A percentile compares a stretch with the other conserved stretches of the same genome.
phyloP scores from a whole-genome alignment of 2,888 invertebrate species.

The Lasioglossum vierecki region DNA sequence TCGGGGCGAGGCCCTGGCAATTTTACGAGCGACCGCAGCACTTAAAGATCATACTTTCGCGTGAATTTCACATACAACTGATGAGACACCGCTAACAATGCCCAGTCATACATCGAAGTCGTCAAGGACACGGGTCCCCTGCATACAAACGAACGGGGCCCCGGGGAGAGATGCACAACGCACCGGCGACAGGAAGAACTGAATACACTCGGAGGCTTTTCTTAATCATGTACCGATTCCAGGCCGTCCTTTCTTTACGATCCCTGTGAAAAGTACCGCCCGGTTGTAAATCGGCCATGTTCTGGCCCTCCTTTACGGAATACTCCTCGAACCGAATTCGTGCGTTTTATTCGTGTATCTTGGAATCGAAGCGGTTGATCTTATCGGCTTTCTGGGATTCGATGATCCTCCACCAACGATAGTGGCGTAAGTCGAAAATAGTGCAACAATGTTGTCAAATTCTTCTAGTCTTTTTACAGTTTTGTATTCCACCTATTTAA shows the following conservation, averaged over 20 bases:
- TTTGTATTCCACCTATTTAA: no score
- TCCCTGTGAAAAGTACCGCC: constrained; percentile 61
- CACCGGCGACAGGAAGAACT: constrained; percentile 32
- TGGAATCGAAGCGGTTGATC: constrained; percentile 10
- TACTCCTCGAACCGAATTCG: constrained; percentile 30
- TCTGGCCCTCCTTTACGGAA: constrained; percentile 30
- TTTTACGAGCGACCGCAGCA: constrained; percentile 66
- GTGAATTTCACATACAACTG: constrained; percentile 68
- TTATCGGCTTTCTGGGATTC: neutral
- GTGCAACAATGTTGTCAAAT: no score
- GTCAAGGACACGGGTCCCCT: constrained; percentile 64
- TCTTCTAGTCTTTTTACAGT: no score
- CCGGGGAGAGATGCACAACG: constrained; percentile 30
- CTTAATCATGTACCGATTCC: constrained; percentile 66
- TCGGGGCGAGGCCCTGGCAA: constrained; percentile 47
- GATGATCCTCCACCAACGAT: neutral
- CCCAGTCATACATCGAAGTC: constrained; percentile 71
- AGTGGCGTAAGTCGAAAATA: no score
- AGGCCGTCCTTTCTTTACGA: constrained; percentile 40
- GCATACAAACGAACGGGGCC: constrained; percentile 69
- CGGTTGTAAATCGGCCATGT: constrained; percentile 52
- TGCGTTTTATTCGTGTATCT: constrained; percentile 17
- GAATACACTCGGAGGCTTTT: constrained; percentile 55
- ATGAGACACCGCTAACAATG: constrained; percentile 70
- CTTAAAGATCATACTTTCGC: constrained; percentile 74